Evolutionary conservation across 2,888 invertebrate genomes (phyloP).

Genomic region (Aphrophora alni): DNA sequence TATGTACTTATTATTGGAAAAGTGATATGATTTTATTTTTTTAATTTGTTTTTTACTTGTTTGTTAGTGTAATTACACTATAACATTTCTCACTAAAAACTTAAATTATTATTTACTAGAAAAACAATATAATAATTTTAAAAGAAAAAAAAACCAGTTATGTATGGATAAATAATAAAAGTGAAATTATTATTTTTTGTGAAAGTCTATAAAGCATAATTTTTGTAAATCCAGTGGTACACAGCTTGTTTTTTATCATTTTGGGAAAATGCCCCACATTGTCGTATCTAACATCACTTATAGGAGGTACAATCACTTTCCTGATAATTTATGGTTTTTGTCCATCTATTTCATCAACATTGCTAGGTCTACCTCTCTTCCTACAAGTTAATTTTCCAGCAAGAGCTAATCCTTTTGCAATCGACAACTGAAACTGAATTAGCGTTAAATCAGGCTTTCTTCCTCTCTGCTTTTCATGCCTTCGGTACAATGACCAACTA

Average conservation of each 20-base stretch:
- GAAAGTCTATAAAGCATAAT: neutral
- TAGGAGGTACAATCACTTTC: neutral
- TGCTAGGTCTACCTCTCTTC: neutral
- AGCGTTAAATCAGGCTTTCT: neutral
- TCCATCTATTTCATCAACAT: neutral
- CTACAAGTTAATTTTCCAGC: neutral
- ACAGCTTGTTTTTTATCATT: neutral
- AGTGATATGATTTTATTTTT: neutral
- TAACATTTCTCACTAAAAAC: too few species aligned
- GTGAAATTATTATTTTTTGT: too few species aligned
- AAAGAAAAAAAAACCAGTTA: too few species aligned
- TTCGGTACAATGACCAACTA: constrained; percentile 37
- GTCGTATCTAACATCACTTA: neutral
- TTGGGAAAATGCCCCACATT: neutral
- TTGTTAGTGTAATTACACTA: neutral
- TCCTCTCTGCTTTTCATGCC: neutral
- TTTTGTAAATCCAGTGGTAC: neutral
- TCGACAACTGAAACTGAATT: neutral
- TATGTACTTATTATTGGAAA: neutral
- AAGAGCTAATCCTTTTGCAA: neutral
- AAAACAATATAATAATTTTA: too few species aligned
- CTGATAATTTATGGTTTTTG: neutral
- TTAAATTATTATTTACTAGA: too few species aligned
- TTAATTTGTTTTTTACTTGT: neutral
- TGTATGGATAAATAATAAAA: too few species aligned